Conservation (phyloP, 2,113 vertebrate species). For the Hydropotes inermis region DNA sequence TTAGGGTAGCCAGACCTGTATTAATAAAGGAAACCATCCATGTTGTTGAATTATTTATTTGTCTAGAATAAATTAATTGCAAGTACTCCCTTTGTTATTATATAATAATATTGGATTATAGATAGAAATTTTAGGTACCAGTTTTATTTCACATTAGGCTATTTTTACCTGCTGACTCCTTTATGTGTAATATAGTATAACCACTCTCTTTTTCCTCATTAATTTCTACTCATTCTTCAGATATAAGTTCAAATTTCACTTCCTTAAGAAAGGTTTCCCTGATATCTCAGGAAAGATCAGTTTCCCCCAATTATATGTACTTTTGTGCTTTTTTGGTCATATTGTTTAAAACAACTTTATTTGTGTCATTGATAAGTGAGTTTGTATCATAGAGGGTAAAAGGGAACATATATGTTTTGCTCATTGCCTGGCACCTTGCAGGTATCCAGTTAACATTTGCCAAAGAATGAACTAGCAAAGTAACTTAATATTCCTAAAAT, state of each 20-base stretch:
- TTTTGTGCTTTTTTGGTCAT: not conserved
- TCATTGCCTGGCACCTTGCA: not conserved
- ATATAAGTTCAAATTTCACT: not conserved
- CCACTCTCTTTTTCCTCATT: not conserved
- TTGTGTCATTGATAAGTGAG: not conserved
- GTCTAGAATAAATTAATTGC: not conserved
- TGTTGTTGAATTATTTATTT: not conserved
- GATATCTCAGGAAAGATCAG: not conserved
- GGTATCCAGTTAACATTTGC: not conserved
- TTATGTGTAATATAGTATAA: not conserved
- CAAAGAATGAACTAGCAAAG: not conserved
- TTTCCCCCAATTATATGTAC: not conserved
- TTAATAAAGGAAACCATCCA: not conserved
- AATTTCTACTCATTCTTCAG: not conserved
- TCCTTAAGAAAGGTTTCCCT: not conserved
- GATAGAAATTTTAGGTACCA: not conserved
- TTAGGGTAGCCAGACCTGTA: not conserved
- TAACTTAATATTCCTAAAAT: not conserved
- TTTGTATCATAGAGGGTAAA: not conserved
- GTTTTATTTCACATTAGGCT: not conserved
- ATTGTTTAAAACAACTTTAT: not conserved
- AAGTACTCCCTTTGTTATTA: not conserved
- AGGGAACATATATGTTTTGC: not conserved
- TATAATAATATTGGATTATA: not conserved
- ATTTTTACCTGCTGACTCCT: not conserved